A percentile compares a stretch with the other conserved stretches of the same genome.
These are phyloP conservation scores for Spongilla lacustris DNA, from an alignment of 37 sponge, comb jelly and placozoan species.

Conservation along the genomic window DNA sequence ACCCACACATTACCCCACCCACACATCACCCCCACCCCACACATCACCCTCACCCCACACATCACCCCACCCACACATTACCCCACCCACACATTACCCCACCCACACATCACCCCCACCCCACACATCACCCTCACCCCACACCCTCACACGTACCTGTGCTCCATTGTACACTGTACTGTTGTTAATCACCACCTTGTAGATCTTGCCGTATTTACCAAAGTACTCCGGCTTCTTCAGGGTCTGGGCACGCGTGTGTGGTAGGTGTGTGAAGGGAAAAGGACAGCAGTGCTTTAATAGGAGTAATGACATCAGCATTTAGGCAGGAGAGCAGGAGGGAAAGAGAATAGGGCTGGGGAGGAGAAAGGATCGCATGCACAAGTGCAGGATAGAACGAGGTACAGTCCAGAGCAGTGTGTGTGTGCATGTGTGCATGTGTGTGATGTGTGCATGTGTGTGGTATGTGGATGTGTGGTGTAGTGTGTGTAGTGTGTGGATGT, in stretches of 20 bases:
- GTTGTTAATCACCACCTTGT: constrained; percentile 89
- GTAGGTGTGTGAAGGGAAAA: background rate
- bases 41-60: background rate
- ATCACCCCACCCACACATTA: background rate
- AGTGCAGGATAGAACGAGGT: background rate
- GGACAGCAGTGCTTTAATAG: background rate
- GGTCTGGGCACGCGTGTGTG: background rate
- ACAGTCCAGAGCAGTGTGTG: constrained; percentile 2
- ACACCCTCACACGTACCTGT: constrained; percentile 50
- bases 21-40: background rate
- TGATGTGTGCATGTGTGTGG: background rate
- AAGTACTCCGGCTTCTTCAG: constrained; percentile 90
- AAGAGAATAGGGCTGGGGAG: constrained; percentile 2
- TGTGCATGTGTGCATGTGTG: background rate
- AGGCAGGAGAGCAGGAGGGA: constrained; percentile 5
- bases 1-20: background rate
- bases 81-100: background rate
- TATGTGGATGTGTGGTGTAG: background rate
- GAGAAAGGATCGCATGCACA: constrained; percentile 6
- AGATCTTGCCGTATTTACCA: constrained; percentile 90
- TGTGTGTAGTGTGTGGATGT: background rate
- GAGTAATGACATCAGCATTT: background rate
- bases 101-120: background rate
- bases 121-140: background rate
- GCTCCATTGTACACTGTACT: constrained; percentile 78